Base-by-base conservation (phyloP, 2,888 invertebrate species). In the Heterodera filipjevi region DNA sequence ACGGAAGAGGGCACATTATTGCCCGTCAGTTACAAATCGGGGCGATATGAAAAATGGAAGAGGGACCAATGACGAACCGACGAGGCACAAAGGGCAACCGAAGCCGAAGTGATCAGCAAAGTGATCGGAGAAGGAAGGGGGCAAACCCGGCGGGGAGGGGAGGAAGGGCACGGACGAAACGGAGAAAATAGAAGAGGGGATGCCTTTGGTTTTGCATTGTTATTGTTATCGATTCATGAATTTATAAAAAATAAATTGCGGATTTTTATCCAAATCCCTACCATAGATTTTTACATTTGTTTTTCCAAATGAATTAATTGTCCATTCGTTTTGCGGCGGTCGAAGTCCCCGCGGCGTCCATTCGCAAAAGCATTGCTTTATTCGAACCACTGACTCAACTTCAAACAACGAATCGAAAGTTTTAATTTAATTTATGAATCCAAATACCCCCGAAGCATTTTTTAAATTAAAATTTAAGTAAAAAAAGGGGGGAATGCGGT, bases 1-100 rank as follows among this genome's bases (percentile, higher is more conserved):
- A 97, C 97, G 0, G 99, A 99, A 91, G 95, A 95, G 81, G 99
- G 89, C 27, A 86, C 86, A 1, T 84, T 86, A 93, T 95, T 99
- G 85, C 94, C 96, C 0, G 95, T 96, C 0, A 81, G 86, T 22
- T 98, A 94, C 91, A 96, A 96, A 91, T 94, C 95, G 80, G 94
- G 96, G 76, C 92, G 90, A 88, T 92, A 92, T 89, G 90, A 90
- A 84, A 89, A 86, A 66, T 89, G 90, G 88, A 84, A 86, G 79
- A 79, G 83, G 77, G 83, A 85, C 76, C 87, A 87, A 80, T 86
- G 32, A 49, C 59, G 35, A 74, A 68, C 32, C 32, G 22, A 14
- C 8, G 68, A 19, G 32, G 33, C 19, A 14, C 33, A 32, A 68
- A 19, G 68, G 35, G 35, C 49, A n/a, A n/a, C n/a, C n/a, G n/a